These are phyloP conservation scores for Drosophila tropicalis DNA, from an alignment of 1,140 invertebrate genomes.

Conservation along the genomic window DNA sequence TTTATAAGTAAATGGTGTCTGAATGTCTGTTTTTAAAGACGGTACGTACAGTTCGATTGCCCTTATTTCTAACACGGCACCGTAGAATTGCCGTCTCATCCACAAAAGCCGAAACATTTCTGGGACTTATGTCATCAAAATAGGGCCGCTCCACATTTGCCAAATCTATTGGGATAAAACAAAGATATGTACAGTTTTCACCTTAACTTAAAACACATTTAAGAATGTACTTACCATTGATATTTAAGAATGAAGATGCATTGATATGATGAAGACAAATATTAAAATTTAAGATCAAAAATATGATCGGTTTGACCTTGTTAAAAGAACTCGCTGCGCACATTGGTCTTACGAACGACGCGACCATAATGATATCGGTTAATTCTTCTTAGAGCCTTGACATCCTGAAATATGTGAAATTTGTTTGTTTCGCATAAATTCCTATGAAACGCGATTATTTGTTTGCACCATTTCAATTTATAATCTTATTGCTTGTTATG, in stretches of 20 bases:
- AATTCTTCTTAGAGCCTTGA: neutral
- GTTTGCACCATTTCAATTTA: too few species aligned
- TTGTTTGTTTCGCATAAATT: too few species aligned
- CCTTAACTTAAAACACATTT: too few species aligned
- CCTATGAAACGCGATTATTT: too few species aligned
- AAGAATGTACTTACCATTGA: constrained; percentile 52
- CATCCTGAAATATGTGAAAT: constrained; percentile 2
- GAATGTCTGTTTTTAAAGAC: neutral
- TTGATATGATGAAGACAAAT: constrained; percentile 63
- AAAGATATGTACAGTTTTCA: constrained; percentile 12
- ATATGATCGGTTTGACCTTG: constrained; percentile 56
- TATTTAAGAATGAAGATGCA: constrained; percentile 57
- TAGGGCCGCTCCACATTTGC: constrained; percentile 87
- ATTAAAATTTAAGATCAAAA: constrained; percentile 68
- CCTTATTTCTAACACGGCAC: constrained; percentile 93
- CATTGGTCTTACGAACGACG: constrained; percentile 13
- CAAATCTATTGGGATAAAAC: constrained; percentile 41
- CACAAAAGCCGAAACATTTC: constrained; percentile 92
- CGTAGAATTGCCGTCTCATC: constrained; percentile 92
- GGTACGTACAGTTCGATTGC: constrained; percentile 90
- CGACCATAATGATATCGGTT: constrained; percentile 18
- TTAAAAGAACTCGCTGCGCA: constrained; percentile 31
- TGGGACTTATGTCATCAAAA: constrained; percentile 92
- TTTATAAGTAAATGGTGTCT: neutral
- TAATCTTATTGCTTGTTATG: too few species aligned